phyloP scores from a whole-genome alignment of 2,797 vertebrate genomes.

The Rousettus madagascariensis region DNA sequence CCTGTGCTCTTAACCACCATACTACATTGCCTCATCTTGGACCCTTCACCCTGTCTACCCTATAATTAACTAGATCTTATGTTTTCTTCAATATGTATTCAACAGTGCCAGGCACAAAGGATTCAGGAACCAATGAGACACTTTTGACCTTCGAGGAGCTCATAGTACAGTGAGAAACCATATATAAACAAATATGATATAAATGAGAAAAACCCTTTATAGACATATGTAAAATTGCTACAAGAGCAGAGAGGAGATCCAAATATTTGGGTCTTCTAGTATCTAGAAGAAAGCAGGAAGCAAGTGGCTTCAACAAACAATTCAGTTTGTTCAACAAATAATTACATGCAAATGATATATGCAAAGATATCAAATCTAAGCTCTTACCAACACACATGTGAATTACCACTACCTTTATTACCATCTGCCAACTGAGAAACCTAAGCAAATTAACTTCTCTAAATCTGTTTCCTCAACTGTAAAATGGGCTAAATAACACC shows the following conservation, averaged over 20 bases:
- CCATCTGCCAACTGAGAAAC: not conserved
- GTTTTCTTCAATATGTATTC: not conserved
- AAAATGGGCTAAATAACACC: not conserved
- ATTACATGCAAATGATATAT: not conserved
- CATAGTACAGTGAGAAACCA: not conserved
- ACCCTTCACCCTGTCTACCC: not conserved
- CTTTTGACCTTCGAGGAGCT: not conserved
- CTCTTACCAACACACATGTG: not conserved
- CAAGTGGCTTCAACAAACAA: not conserved
- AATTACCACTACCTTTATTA: not conserved
- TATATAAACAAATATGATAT: not conserved
- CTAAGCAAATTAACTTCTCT: not conserved
- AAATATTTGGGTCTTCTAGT: not conserved
- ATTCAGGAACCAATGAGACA: not conserved
- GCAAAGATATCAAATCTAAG: slow-evolving; percentile 5
- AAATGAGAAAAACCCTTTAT: not conserved
- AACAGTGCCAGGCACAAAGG: not conserved
- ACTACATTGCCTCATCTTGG: not conserved
- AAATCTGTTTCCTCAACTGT: not conserved
- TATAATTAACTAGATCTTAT: not conserved
- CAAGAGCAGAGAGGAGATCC: not conserved
- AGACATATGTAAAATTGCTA: not conserved
- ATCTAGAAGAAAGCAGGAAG: not conserved
- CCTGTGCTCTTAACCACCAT: not conserved
- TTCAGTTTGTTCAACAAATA: slow-evolving; percentile 10